Evolutionary conservation across 1,140 invertebrate genomes (phyloP).

Genomic region (Limonius californicus): DNA sequence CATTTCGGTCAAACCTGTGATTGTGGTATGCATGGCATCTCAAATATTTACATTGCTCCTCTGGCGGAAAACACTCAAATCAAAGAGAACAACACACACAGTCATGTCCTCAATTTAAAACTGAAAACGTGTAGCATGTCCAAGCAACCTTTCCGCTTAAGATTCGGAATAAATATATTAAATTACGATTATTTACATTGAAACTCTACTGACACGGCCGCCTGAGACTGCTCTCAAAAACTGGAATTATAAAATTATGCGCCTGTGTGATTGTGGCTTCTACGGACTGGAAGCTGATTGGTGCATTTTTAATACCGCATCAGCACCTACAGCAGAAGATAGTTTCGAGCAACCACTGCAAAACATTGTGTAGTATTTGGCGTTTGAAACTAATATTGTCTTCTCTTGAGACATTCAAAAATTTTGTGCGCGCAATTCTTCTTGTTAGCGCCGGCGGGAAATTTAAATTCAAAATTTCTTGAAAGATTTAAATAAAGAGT

Average conservation of each 20-base stretch:
- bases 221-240: no score
- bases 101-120: conserved; percentile 7
- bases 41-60: conserved; percentile 47
- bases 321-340: background rate
- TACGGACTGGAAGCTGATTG: background rate
- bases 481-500: background rate
- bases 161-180: background rate
- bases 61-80: conserved; percentile 42
- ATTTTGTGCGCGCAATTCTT: background rate
- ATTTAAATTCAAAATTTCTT: background rate
- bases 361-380: background rate
- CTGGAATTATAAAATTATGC: no score
- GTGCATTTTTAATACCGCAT: background rate
- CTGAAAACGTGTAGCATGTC: no score
- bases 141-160: no score
- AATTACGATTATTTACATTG: no score
- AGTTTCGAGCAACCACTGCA: background rate
- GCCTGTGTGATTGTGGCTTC: background rate
- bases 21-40: conserved; percentile 46
- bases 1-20: conserved; percentile 49
- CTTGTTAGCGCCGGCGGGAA: no score
- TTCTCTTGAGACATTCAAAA: background rate
- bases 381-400: background rate
- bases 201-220: no score
- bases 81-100: conserved; percentile 27